Evolutionary conservation across 64 coral and sea anemone species (phyloP).

Genomic region (Cladopsammia gracilis): DNA sequence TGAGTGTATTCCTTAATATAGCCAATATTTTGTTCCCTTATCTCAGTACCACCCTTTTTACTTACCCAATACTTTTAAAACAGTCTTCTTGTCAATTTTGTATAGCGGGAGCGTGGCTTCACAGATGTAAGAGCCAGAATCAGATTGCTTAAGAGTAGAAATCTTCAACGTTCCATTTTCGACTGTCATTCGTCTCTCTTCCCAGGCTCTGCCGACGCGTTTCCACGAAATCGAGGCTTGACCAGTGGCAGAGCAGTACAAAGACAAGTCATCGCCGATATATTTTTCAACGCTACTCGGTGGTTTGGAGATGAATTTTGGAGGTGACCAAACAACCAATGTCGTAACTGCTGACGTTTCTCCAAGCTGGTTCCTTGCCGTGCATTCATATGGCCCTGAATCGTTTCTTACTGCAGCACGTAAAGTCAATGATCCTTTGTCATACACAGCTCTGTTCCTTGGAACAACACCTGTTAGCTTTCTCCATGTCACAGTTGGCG

Average conservation of each 20-base stretch:
- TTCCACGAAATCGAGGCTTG: background rate
- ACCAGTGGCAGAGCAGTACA: background rate
- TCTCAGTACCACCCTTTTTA: too few relatives aligned
- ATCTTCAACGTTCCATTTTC: background rate
- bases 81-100: background rate
- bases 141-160: background rate
- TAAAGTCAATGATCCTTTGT: background rate
- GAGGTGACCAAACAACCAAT: background rate
- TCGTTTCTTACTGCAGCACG: background rate
- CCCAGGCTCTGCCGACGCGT: background rate
- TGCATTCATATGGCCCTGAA: background rate
- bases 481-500: slow-evolving; percentile 43
- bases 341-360: background rate
- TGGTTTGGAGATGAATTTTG: background rate
- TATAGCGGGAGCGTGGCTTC: background rate
- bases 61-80: background rate
- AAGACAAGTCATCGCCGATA: background rate
- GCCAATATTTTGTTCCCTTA: too few relatives aligned
- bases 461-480: background rate
- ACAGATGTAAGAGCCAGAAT: slow-evolving; percentile 24
- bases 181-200: background rate
- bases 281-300: background rate
- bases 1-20: too few relatives aligned
- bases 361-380: background rate
- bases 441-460: background rate